Evolutionary conservation across 2,888 invertebrate species (phyloP).

Genomic region (Drosophila siamana): DNA sequence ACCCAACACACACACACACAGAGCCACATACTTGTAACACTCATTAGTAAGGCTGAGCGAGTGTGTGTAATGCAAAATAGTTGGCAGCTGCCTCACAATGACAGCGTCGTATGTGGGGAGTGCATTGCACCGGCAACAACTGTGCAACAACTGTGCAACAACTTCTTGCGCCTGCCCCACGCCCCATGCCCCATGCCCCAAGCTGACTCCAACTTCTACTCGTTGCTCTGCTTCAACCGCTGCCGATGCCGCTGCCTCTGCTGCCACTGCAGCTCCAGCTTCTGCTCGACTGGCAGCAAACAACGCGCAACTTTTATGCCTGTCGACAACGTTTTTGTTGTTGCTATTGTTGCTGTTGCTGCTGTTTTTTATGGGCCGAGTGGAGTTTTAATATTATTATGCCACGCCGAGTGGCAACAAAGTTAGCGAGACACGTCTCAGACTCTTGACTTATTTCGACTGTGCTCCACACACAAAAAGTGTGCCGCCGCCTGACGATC

Average conservation of each 20-base stretch:
- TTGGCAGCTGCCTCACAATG: slow-evolving; percentile 73
- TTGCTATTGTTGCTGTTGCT: slow-evolving; percentile 3
- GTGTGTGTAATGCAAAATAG: slow-evolving; percentile 72
- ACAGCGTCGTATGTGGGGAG: slow-evolving; percentile 61
- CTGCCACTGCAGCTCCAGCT: slow-evolving; percentile 33
- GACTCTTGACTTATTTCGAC: slow-evolving; percentile 60
- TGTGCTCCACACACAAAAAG: slow-evolving; percentile 39
- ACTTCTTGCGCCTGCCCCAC: slow-evolving; percentile 32
- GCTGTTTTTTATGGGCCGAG: slow-evolving; percentile 27
- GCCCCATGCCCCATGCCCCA: slow-evolving; percentile 29
- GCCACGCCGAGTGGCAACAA: slow-evolving; percentile 69
- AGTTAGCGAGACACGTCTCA: slow-evolving; percentile 58
- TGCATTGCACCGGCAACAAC: slow-evolving; percentile 68
- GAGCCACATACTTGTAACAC: slow-evolving; percentile 46
- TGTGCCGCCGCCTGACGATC: slow-evolving; percentile 43
- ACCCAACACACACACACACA: slow-evolving; percentile 25
- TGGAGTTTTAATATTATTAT: slow-evolving; percentile 79
- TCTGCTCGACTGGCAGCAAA: slow-evolving; percentile 72
- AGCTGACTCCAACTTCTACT: slow-evolving; percentile 25
- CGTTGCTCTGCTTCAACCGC: slow-evolving; percentile 36
- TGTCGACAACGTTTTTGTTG: slow-evolving; percentile 48
- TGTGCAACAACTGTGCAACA: slow-evolving; percentile 53
- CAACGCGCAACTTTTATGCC: slow-evolving; percentile 78
- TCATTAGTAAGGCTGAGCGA: slow-evolving; percentile 32
- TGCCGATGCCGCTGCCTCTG: too few species aligned